Percentiles rank a stretch among this genome's conserved stretches.
Evolutionary conservation across 2,113 vertebrate genomes (phyloP).

Genomic region (Saccopteryx leptura): DNA sequence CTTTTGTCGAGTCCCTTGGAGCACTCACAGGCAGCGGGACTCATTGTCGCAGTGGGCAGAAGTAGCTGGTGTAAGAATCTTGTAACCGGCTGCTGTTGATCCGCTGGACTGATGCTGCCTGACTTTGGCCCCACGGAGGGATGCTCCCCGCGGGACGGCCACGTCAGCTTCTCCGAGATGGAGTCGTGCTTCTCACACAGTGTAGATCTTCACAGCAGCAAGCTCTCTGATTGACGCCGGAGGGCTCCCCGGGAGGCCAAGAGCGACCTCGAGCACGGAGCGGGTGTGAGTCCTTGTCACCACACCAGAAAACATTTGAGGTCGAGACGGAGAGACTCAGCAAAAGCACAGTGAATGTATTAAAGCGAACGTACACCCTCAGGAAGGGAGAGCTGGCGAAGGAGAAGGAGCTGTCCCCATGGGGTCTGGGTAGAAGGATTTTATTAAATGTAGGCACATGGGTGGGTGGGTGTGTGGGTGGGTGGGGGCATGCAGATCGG

Average conservation of each 20-base stretch:
- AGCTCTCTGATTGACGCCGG: neutral
- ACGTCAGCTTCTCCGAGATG: neutral
- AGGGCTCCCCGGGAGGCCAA: neutral
- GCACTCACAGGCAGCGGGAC: neutral
- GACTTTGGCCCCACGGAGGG: neutral
- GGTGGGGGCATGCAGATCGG: neutral
- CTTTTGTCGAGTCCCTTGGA: neutral
- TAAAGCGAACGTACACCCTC: neutral
- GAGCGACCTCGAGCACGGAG: neutral
- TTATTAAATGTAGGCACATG: neutral
- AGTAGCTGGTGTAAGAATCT: neutral
- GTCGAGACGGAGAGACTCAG: neutral
- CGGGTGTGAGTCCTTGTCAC: no score
- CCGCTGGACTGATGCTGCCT: neutral
- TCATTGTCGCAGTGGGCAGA: neutral
- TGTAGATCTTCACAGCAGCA: neutral
- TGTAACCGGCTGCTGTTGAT: neutral
- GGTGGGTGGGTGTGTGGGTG: neutral
- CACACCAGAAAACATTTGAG: no score
- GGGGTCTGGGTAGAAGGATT: neutral
- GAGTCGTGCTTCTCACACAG: neutral
- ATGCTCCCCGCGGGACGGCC: neutral
- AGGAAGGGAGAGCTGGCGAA: neutral
- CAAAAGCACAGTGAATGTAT: neutral
- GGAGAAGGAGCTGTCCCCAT: neutral